Base-by-base conservation (phyloP, 2,888 invertebrate genomes). In the Diloba caeruleocephala region DNA sequence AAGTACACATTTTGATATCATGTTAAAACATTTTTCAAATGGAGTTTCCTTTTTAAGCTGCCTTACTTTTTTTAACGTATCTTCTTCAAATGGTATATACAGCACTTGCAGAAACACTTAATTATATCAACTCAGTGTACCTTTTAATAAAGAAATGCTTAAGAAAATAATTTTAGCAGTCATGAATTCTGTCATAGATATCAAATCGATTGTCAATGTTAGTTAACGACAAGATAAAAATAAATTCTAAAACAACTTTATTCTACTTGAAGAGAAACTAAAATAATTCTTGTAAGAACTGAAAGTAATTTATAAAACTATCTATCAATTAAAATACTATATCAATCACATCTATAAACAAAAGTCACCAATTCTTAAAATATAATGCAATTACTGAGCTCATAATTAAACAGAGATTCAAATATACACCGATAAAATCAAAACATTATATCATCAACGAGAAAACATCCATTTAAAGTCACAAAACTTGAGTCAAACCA, bases 351-450 rank as follows among this genome's bases (percentile, higher is more conserved):
- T 66, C 60, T 64, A 59, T 57, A 57, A 50, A 64, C 74, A 71
- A 52, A 60, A 39, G 34, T 13, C 62, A 69, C 42, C 43, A 46
- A 51, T 36, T 53, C 46, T 57, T 69, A 45, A 64, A 59, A 65
- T 34, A 38, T 9, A 50, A 63, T 65, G 63, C 56, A 46, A 49
- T 60, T 45, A 58, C 36, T 64, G 53, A 36, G 53, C 60, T 61
- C 66, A 68, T 68, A 70, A 71, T 61, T 64, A 51, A 49, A 51
- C 49, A 58, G 71, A 78, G 74, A 77, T 79, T 78, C 76, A 73
- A 77, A 80, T 81, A 71, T 76, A 81, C 79, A 81, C 57, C 49
- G 29, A 48, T 64, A 69, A 53, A 57, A 70, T 17, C 6, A 53
- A 59, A 64, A 55, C 39, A 46, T 56, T 43, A 55, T 61, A 58